A percentile compares a stretch with the other conserved stretches of the same genome.
These are phyloP conservation scores for Oncorhynchus masou DNA, from an alignment of 2,113 vertebrate genomes.

Conservation along the genomic window DNA sequence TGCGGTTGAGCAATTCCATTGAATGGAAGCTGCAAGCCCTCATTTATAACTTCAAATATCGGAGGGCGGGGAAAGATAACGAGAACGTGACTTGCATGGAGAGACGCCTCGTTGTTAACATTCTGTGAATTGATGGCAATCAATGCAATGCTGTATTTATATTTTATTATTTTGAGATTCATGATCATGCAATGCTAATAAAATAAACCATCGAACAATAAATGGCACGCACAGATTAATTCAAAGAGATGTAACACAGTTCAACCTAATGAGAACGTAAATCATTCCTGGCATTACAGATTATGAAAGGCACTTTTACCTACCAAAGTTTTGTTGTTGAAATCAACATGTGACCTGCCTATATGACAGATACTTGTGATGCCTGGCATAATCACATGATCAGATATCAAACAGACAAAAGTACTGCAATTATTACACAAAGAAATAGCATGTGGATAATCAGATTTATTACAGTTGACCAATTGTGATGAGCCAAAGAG, in stretches of 20 bases:
- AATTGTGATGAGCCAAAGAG: too few relatives aligned
- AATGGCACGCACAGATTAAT: neutral
- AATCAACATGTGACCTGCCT: too few relatives aligned
- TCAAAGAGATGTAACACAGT: neutral
- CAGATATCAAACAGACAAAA: neutral
- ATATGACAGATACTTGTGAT: too few relatives aligned
- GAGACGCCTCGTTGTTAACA: neutral
- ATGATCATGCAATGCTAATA: neutral
- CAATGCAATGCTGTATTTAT: neutral
- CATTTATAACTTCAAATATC: conserved; percentile 41
- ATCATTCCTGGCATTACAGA: too few relatives aligned
- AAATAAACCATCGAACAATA: neutral
- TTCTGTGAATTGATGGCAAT: neutral
- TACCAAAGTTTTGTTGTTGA: too few relatives aligned
- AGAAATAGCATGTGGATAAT: neutral
- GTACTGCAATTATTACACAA: neutral
- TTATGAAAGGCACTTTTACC: too few relatives aligned
- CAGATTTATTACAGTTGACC: neutral
- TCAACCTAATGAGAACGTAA: too few relatives aligned
- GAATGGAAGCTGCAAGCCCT: neutral
- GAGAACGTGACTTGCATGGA: neutral
- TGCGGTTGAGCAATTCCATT: conserved; percentile 1
- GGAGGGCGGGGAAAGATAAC: conserved; percentile 16
- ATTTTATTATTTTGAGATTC: neutral
- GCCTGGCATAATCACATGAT: neutral